Conservation (phyloP, 2,888 invertebrate species). For the Meandrusa payeni region DNA sequence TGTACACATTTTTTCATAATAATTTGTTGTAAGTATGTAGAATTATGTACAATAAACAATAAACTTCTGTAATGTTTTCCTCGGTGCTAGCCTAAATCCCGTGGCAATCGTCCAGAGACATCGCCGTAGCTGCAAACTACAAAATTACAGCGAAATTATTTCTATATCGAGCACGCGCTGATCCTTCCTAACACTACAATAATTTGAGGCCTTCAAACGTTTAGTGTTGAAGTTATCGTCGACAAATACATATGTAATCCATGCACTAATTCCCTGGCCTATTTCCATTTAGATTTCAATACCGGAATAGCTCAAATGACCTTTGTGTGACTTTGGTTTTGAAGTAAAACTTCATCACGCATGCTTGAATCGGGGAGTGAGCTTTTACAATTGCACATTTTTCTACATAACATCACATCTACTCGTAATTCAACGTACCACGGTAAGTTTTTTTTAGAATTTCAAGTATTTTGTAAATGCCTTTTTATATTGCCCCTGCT, state of each 20-base stretch:
- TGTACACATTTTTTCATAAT: no score
- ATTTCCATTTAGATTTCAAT: slow-evolving; percentile 33
- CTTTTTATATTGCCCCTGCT: no score
- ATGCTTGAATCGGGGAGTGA: no score
- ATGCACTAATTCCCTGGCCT: slow-evolving; percentile 27
- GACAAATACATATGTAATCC: slow-evolving; percentile 31
- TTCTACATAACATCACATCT: no score
- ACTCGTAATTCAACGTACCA: no score
- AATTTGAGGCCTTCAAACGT: slow-evolving; percentile 11
- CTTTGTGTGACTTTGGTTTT: slow-evolving; percentile 7
- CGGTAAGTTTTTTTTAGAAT: no score
- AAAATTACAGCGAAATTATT: slow-evolving; percentile 15
- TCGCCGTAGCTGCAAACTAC: slow-evolving; percentile 2
- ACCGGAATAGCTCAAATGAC: slow-evolving; percentile 5
- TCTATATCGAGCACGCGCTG: not conserved
- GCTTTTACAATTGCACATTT: no score
- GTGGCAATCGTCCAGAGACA: slow-evolving; percentile 17
- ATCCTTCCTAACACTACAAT: slow-evolving; percentile 19
- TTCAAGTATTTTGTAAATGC: no score
- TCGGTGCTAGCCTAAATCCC: not conserved
- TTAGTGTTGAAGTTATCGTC: slow-evolving; percentile 28
- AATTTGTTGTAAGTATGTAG: no score
- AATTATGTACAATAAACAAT: no score
- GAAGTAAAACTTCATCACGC: no score
- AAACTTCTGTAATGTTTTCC: not conserved